Evolutionary conservation across 2,113 vertebrate species (phyloP).

Genomic region (Notothenia rossii): DNA sequence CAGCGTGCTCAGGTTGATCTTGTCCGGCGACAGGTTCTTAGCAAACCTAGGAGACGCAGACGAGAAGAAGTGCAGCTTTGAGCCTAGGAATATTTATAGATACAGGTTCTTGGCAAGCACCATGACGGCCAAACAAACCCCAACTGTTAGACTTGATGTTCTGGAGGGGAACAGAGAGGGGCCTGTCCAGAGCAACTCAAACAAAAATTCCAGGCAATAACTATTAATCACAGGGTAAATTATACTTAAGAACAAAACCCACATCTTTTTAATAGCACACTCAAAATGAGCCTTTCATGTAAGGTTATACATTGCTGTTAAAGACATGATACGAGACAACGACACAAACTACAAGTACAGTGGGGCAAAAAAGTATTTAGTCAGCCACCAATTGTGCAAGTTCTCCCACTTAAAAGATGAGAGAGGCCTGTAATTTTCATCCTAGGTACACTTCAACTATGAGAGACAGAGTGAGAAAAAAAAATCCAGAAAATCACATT

Average conservation of each 20-base stretch:
- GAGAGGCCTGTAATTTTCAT: no score
- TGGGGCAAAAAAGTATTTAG: no score
- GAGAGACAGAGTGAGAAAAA: no score
- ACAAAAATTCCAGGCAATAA: neutral
- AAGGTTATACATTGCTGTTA: neutral
- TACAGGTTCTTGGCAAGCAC: constrained; percentile 19
- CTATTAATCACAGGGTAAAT: neutral
- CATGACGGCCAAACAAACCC: constrained; percentile 1
- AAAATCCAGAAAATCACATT: no score
- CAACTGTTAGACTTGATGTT: constrained; percentile 1
- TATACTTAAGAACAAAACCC: neutral
- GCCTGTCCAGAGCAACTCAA: neutral
- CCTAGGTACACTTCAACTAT: no score
- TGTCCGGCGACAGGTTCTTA: constrained; percentile 98
- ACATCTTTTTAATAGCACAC: neutral
- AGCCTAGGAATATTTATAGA: constrained; percentile 34
- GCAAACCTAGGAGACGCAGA: constrained; percentile 88
- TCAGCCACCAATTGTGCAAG: no score
- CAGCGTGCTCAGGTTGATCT: constrained; percentile 98
- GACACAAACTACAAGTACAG: neutral
- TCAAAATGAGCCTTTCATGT: neutral
- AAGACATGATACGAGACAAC: neutral
- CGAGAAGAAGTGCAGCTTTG: constrained; percentile 13
- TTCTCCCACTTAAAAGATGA: no score
- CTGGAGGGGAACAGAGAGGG: neutral